A percentile compares a stretch with the other conserved stretches of the same genome.
Evolutionary conservation across 2,888 invertebrate genomes (phyloP).

Genomic region (Cenopis cana): DNA sequence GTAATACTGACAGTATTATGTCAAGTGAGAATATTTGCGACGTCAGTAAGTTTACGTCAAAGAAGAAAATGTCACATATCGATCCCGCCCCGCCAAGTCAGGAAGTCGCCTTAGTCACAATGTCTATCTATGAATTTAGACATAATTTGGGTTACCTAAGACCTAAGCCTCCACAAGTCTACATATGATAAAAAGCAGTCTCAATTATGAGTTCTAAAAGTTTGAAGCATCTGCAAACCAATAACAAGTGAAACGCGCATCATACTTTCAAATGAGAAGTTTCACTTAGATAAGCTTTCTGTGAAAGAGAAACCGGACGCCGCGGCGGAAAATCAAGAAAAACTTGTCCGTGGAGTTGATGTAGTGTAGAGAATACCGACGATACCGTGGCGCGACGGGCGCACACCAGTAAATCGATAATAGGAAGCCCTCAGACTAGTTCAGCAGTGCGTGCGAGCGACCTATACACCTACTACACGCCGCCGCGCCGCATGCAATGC

Average conservation of each 20-base stretch:
- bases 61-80: too few species aligned
- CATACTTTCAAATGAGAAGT: conserved; percentile 66
- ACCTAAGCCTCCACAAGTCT: background rate
- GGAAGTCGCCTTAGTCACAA: too few species aligned
- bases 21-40: too few species aligned
- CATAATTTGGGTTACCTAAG: too few species aligned
- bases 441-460: conserved; percentile 85
- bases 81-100: too few species aligned
- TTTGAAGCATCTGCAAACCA: conserved; percentile 23
- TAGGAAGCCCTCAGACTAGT: conserved; percentile 84
- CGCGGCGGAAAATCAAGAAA: conserved; percentile 69
- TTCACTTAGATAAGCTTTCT: conserved; percentile 69
- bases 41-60: too few species aligned
- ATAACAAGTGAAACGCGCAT: conserved; percentile 64
- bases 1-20: too few species aligned
- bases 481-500: conserved; percentile 76
- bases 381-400: conserved; percentile 63
- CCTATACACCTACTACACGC: conserved; percentile 78
- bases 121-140: too few species aligned
- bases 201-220: conserved; percentile 18
- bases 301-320: conserved; percentile 71
- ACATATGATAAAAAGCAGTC: background rate
- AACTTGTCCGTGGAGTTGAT: conserved; percentile 63
- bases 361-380: conserved; percentile 53
- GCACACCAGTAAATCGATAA: conserved; percentile 82